These are phyloP conservation scores for Tympanuchus pallidicinctus DNA, from an alignment of 2,113 vertebrate species.

Conservation along the genomic window DNA sequence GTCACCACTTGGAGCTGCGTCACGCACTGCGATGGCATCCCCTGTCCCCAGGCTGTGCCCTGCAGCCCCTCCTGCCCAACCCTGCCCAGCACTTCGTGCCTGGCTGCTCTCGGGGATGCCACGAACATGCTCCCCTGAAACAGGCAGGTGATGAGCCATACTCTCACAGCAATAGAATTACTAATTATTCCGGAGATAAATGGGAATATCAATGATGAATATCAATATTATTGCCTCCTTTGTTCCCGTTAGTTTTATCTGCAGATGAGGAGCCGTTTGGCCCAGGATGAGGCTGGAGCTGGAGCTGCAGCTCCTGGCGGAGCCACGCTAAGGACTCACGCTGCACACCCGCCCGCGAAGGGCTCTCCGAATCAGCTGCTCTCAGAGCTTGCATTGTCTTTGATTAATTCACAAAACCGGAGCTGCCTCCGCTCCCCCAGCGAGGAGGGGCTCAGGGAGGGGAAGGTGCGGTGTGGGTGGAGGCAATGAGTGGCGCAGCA, in stretches of 20 bases:
- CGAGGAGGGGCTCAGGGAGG: conserved; percentile 8
- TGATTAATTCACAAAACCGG: conserved; percentile 70
- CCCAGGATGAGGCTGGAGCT: conserved; percentile 24
- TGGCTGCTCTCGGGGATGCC: conserved; percentile 22
- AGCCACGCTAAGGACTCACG: conserved; percentile 38
- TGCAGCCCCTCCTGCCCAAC: not conserved
- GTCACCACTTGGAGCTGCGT: not conserved
- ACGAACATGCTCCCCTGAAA: conserved; percentile 43
- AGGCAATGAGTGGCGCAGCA: conserved; percentile 43
- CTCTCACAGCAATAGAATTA: conserved; percentile 49
- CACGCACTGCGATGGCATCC: not conserved
- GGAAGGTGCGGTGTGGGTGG: conserved; percentile 42
- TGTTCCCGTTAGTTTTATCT: conserved; percentile 71
- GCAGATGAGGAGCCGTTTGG: conserved; percentile 61
- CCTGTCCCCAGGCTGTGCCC: not conserved
- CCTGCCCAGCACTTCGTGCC: not conserved
- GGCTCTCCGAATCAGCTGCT: conserved; percentile 53
- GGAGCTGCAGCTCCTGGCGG: conserved; percentile 53
- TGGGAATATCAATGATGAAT: conserved; percentile 69
- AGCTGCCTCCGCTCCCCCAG: conserved; percentile 5
- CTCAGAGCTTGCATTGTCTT: conserved; percentile 30
- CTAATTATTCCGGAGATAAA: conserved; percentile 74
- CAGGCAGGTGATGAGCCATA: conserved; percentile 51
- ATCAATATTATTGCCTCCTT: conserved; percentile 68
- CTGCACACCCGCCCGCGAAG: conserved; percentile 42